Conservation (phyloP, 2,797 vertebrate genomes). For the Gallirallus australis region DNA sequence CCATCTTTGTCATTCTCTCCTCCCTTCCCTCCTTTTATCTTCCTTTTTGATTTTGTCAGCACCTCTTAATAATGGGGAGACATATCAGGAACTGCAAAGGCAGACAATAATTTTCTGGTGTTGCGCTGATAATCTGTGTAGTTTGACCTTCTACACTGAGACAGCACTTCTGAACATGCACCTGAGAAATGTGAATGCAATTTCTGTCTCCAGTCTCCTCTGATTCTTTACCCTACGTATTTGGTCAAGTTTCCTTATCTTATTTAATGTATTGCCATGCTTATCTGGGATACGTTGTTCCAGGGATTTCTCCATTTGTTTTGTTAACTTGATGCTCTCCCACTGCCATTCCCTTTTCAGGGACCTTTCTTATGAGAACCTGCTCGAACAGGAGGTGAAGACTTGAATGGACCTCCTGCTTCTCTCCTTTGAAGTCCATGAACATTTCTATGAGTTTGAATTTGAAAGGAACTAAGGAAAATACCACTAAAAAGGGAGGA, state of each 20-base stretch:
- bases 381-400: constrained; percentile 49
- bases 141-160: neutral
- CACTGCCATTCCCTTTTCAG: constrained; percentile 50
- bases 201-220: neutral
- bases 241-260: neutral
- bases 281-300: neutral
- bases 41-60: neutral
- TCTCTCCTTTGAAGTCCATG: constrained; percentile 43
- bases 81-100: neutral
- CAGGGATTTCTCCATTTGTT: constrained; percentile 27
- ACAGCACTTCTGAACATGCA: neutral
- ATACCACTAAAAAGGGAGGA: constrained; percentile 24
- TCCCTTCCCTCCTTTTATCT: neutral
- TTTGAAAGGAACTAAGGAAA: constrained; percentile 39
- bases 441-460: constrained; percentile 49
- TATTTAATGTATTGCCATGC: neutral
- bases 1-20: neutral
- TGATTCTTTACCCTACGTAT: neutral
- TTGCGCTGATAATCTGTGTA: neutral
- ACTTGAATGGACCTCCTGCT: constrained; percentile 39
- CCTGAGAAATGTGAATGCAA: neutral
- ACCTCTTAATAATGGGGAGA: neutral
- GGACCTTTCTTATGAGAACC: constrained; percentile 25
- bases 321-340: constrained; percentile 34
- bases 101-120: neutral